Evolutionary conservation across 64 coral and sea anemone species (phyloP), one percentile per base, ranked within the genome.

Genomic region (Montipora cactus): DNA sequence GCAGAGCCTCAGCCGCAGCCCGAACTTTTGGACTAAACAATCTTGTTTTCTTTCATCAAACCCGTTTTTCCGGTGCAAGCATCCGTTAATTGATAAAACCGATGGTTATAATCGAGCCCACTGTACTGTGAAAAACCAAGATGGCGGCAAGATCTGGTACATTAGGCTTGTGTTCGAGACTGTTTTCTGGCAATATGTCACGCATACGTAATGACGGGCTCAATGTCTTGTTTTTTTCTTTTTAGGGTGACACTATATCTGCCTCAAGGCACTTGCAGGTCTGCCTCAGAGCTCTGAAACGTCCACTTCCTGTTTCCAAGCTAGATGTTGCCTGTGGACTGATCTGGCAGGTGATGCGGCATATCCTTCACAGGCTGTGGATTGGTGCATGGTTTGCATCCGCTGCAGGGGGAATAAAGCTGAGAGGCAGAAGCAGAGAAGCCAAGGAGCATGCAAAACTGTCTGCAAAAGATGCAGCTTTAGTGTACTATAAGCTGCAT

Each of bases 301-400:
- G 97, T 5, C 97, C 97, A 7, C 87, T 99, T 49, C 97, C 97
- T 23, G 96, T 95, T 76, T 99, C 97, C 67, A 96, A 94, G 59
- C 94, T 99, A 14, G 97, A 99, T 68, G 91, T 99, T 49, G 81
- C 81, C n/a, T 96, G 88, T 91, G 85, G 94, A 44, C 88, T 99
- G 15, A 67, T 96, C 25, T 99, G 97, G 97, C 78, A 96, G 67
- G 16, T 94, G 13, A 77, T 94, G 58, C 89, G 92, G 14, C 97
- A 99, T 28, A 59, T 99, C 25, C 75, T 99, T 5, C 90, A 94
- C 79, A 90, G 97, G 71, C 89, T 99, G 12, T 95, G 94, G 79
- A 93, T 99, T 62, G 94, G 92, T 22, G 88, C 93, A 11, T 99
- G 97, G 97, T 61, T 99, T 25, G 89, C 89, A 4, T 94, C 94